Base-by-base conservation (phyloP, 1,140 invertebrate species). In the Drosophila guanche region DNA sequence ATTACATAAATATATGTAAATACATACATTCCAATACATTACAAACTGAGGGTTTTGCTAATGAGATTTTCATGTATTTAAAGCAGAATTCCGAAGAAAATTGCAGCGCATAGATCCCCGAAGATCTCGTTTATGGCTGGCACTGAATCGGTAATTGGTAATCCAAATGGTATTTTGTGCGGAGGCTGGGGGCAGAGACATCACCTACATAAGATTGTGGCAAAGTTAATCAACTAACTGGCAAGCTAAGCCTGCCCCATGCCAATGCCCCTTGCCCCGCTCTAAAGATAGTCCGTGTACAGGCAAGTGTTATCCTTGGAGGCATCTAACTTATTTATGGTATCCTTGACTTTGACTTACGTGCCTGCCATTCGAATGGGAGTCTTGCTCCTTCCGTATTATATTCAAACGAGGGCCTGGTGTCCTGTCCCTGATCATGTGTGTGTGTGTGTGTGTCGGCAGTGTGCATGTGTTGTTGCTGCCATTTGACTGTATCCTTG, bases 271-370 rank as follows among this genome's bases (percentile, higher is more conserved):
- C 8, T 27, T 37, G 6, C 16, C 20, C 5, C 12, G 14, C 6
- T 42, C 23, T 4, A 29, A 27, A 10, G 5, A 14, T 20, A 6
- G 16, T 20, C 29, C 7, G 23, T 57, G 43, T n/a, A 25, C 6
- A 54, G n/a, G 12, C 6, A 46, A 45, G 37, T 50, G 37, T 50
- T 53, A 23, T 27, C 41, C 55, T 22, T 22, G 5, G 65, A 23
- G 25, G 10, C 62, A 65, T 56, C 51, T 69, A 68, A 69, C 66
- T 69, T 69, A 69, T 69, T 69, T 69, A 69, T 69, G 66, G 56
- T 72, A 72, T 70, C 67, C 66, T 60, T 54, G 69, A 61, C 66
- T 72, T 61, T 72, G 67, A 70, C 46, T 69, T 72, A 71, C 67
- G 69, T 71, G 67, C 69, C 68, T 60, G 68, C 67, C 68, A 72